Evolutionary conservation across 2,888 invertebrate genomes (phyloP), one percentile per base, ranked within the genome.

Genomic region (Temnothorax rugatulus): DNA sequence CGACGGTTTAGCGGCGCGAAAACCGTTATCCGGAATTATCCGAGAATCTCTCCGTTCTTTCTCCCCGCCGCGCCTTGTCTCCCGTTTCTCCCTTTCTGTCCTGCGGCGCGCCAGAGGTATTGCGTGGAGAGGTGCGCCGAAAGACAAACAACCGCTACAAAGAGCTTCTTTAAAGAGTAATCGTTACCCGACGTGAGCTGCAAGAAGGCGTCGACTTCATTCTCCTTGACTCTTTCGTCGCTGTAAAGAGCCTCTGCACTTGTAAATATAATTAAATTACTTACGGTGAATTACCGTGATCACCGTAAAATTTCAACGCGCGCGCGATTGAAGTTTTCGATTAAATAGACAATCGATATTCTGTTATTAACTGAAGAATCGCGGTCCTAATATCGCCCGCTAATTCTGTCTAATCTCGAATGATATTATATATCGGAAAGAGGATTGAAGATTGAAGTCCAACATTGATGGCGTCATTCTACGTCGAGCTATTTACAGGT

Each of bases 21-120:
- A 83, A 86, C 90, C 89, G 89, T 90, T 90, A 90, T 83, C 84
- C 89, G 84, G 88, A 84, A 89, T 90, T 85, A 86, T 75, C 66
- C 52, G 71, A 76, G 79, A 76, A 87, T 88, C 85, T 76, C 85
- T 47, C 77, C 15, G 75, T 84, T 84, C 84, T 83, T 83, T 83
- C 76, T 54, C 81, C 66, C 61, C 77, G 64, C 59, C 71, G 44
- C 71, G 18, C 50, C 69, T 73, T 57, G 66, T 59, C 52, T 47
- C 38, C 18, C 61, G 54, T 52, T 71, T 74, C 66, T 41, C 68
- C 66, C 77, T 76, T 25, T 50, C 50, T 59, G n/a, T 71, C 41
- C 41, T 54, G 74, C 5, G 83, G 54, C 71, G 52, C 52, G 52
- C 15, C 50, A 66, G 38, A 34, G 57, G 61, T 77, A 73, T 66